Percentiles rank a stretch among this genome's conserved stretches.
These are phyloP conservation scores for Lithophane ornitopus DNA, from an alignment of 2,888 invertebrate species.

Conservation along the genomic window DNA sequence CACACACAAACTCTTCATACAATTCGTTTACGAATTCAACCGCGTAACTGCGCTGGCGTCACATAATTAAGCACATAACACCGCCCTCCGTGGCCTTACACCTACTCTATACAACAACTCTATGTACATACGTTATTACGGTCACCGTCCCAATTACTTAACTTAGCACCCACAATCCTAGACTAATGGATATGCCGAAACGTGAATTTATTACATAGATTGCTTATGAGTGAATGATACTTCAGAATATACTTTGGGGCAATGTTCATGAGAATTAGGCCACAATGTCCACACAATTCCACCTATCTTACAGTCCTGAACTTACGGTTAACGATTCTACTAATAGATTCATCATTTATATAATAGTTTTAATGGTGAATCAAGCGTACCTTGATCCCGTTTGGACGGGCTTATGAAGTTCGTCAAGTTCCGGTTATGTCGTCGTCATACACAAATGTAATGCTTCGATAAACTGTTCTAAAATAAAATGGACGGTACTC, in stretches of 20 bases:
- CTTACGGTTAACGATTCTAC: conserved; percentile 35
- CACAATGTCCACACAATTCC: conserved; percentile 47
- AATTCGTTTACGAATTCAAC: conserved; percentile 80
- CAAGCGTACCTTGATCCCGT: conserved; percentile 65
- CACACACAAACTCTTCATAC: conserved; percentile 66
- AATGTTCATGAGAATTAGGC: conserved; percentile 73
- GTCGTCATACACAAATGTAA: conserved; percentile 50
- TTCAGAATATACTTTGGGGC: conserved; percentile 71
- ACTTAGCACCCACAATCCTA: conserved; percentile 84
- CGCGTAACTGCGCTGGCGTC: conserved; percentile 50
- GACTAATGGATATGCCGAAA: conserved; percentile 82
- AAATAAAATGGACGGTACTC: conserved; percentile 69
- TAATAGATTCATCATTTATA: conserved; percentile 52
- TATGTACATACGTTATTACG: conserved; percentile 76
- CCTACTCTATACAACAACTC: conserved; percentile 78
- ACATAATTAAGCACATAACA: conserved; percentile 57
- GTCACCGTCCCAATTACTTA: conserved; percentile 73
- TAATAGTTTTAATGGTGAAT: conserved; percentile 51
- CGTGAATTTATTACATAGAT: conserved; percentile 69
- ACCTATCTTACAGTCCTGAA: conserved; percentile 41
- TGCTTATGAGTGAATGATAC: conserved; percentile 68
- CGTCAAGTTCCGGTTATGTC: conserved; percentile 59
- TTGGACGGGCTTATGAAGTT: conserved; percentile 72
- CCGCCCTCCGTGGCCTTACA: conserved; percentile 65
- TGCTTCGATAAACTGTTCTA: conserved; percentile 58